phyloP scores from a whole-genome alignment of 2,888 invertebrate species.

The Drosophila kambysellisi region DNA sequence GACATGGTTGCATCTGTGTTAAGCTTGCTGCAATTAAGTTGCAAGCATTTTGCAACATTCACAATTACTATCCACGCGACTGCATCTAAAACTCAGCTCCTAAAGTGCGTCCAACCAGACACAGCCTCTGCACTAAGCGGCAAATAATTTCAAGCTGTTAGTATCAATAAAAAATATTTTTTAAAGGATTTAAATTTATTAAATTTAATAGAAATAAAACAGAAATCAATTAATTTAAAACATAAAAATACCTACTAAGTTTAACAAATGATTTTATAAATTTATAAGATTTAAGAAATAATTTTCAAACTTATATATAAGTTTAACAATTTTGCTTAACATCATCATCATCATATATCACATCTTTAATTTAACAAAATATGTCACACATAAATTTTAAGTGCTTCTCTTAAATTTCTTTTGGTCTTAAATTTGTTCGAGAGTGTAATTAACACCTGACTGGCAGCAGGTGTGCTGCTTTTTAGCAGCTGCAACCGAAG shows the following conservation, averaged over 20 bases:
- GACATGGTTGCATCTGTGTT: slow-evolving; percentile 35
- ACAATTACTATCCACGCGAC: slow-evolving; percentile 33
- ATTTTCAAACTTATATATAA: neutral
- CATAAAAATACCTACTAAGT: no score
- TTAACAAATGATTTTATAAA: neutral
- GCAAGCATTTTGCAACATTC: slow-evolving; percentile 37
- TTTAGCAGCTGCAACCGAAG: slow-evolving; percentile 20
- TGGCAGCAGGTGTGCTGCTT: slow-evolving; percentile 21
- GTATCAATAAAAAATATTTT: neutral
- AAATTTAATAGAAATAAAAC: neutral
- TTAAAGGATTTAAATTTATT: neutral
- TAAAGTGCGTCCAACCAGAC: slow-evolving; percentile 13
- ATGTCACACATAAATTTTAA: neutral
- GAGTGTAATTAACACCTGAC: slow-evolving; percentile 46
- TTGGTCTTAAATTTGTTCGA: neutral
- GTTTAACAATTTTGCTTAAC: neutral
- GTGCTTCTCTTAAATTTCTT: neutral
- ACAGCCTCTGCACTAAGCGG: slow-evolving; percentile 13
- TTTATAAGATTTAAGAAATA: neutral
- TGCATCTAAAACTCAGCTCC: slow-evolving; percentile 33
- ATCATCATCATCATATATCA: neutral
- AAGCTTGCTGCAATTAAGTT: slow-evolving; percentile 37
- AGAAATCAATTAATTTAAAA: neutral
- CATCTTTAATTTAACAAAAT: neutral
- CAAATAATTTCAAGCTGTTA: neutral